Evolutionary conservation across 1,140 invertebrate species (phyloP).

Genomic region (Dinothrombium tinctorium): DNA sequence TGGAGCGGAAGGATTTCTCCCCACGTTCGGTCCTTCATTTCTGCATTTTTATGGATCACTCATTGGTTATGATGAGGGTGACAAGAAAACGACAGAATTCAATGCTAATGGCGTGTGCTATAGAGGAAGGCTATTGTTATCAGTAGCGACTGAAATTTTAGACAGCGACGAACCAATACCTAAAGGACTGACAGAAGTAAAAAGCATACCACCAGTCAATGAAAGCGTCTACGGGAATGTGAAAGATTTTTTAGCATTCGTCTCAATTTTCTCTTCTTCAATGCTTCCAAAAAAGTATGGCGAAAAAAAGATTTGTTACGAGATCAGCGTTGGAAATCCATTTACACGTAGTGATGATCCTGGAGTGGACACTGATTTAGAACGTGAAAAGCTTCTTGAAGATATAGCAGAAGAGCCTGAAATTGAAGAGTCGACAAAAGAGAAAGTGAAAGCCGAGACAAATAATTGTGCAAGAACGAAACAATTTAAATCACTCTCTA

Average conservation of each 20-base stretch:
- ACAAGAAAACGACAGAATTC: constrained; percentile 46
- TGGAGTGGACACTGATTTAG: constrained; percentile 67
- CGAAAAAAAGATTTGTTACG: constrained; percentile 60
- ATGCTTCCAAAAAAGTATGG: constrained; percentile 27
- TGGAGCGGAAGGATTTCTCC: constrained; percentile 44
- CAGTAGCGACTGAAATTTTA: constrained; percentile 11
- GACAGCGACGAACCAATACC: no score
- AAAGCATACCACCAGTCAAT: no score
- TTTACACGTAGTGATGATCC: no score
- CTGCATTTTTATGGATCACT: constrained; percentile 65
- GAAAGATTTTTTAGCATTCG: constrained; percentile 1
- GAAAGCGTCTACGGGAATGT: neutral
- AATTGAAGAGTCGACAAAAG: constrained; percentile 32
- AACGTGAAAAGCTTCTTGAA: no score
- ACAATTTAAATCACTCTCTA: constrained; percentile 45
- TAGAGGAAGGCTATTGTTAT: constrained; percentile 25
- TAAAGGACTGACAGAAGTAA: no score
- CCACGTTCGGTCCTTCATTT: constrained; percentile 63
- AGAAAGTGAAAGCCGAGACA: constrained; percentile 14
- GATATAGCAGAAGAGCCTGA: no score
- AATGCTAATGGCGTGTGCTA: constrained; percentile 70
- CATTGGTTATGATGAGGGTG: constrained; percentile 50
- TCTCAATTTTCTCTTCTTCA: neutral
- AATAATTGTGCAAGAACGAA: constrained; percentile 26
- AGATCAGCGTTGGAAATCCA: constrained; percentile 57